Evolutionary conservation across 2,888 invertebrate species (phyloP).

Genomic region (Brenthis daphne): DNA sequence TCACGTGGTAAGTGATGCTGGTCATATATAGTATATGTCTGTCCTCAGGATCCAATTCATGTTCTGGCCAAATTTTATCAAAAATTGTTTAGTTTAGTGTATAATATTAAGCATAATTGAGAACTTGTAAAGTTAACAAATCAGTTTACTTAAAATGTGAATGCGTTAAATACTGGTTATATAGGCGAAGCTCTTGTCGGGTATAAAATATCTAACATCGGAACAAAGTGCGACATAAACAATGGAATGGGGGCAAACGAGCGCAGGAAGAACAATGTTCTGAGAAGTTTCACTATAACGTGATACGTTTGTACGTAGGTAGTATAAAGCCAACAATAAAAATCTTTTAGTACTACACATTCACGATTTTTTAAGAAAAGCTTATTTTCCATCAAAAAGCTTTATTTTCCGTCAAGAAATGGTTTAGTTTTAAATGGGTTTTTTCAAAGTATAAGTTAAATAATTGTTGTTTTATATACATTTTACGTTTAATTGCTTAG

Average conservation of each 20-base stretch:
- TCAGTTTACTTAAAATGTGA: slow-evolving; percentile 1
- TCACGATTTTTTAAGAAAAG: too few species aligned
- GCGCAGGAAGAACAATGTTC: slow-evolving; percentile 22
- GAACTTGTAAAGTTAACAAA: neutral
- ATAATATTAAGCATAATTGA: neutral
- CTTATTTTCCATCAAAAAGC: too few species aligned
- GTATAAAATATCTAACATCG: slow-evolving; percentile 19
- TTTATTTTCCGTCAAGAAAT: too few species aligned
- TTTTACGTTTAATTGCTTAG: too few species aligned
- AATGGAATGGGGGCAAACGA: slow-evolving; percentile 21
- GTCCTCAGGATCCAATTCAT: too few species aligned
- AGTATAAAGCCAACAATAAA: neutral
- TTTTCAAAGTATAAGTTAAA: too few species aligned
- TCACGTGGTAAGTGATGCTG: too few species aligned
- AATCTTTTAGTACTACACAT: neutral
- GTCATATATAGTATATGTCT: too few species aligned
- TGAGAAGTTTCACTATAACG: neutral
- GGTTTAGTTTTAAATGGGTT: too few species aligned
- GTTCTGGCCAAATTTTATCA: too few species aligned
- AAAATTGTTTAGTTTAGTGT: too few species aligned
- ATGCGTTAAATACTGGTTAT: slow-evolving; percentile 1
- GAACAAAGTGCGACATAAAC: slow-evolving; percentile 21
- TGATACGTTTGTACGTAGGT: slow-evolving; percentile 5
- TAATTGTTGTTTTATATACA: too few species aligned
- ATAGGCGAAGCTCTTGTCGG: slow-evolving; percentile 14